Conservation (phyloP, 2,888 invertebrate species). For the Mamestra brassicae region DNA sequence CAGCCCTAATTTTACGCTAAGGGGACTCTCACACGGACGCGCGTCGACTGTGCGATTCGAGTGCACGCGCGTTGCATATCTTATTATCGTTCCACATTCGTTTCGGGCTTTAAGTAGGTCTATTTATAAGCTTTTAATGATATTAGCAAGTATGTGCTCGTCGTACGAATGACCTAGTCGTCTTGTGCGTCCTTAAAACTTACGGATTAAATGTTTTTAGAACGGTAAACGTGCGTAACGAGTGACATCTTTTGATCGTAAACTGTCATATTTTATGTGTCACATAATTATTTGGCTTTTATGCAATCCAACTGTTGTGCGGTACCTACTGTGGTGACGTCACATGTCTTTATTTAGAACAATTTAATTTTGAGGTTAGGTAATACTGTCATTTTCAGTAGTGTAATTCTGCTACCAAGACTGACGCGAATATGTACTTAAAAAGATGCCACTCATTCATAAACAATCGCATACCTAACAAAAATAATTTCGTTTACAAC, state of each 20-base stretch:
- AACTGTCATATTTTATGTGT: conserved; percentile 51
- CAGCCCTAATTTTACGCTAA: conserved; percentile 65
- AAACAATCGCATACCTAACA: neutral
- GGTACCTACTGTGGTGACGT: conserved; percentile 3
- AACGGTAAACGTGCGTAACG: conserved; percentile 56
- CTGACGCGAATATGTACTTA: neutral
- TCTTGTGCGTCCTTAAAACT: conserved; percentile 67
- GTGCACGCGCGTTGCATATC: conserved; percentile 67
- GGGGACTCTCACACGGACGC: conserved; percentile 63
- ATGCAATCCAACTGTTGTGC: conserved; percentile 31
- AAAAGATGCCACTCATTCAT: neutral
- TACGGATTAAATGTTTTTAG: conserved; percentile 44
- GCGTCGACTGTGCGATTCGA: conserved; percentile 65
- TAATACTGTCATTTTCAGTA: neutral
- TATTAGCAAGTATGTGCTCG: conserved; percentile 69
- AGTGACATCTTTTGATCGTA: conserved; percentile 53
- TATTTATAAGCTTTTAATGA: conserved; percentile 76
- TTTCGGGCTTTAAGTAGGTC: conserved; percentile 59
- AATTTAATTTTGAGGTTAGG: conserved; percentile 10
- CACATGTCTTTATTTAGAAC: conserved; percentile 32
- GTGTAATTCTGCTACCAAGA: too few relatives aligned
- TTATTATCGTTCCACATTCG: conserved; percentile 60
- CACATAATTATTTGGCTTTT: conserved; percentile 33
- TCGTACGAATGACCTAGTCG: conserved; percentile 65
- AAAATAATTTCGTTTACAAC: neutral